Evolutionary conservation across 2,888 invertebrate genomes (phyloP), one percentile per base, ranked within the genome.

Genomic region (Agonopterix heracliana): DNA sequence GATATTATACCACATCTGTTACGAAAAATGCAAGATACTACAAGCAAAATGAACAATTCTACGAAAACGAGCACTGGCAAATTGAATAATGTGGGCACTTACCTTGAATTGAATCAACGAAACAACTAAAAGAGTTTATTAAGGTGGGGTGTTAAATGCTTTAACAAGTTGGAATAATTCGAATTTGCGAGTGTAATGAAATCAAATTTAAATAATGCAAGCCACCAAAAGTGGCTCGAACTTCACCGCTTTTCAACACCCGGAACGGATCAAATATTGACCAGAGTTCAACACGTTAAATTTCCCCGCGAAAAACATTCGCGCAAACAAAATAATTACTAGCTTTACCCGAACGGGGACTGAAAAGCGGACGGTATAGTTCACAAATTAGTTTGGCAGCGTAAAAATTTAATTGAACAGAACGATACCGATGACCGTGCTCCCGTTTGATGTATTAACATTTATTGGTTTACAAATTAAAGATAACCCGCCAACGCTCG

Each of bases 391-490:
- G 79, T 83, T 78, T 78, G 81, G 74, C 78, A 70, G 63, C 62
- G 63, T 58, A 64, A 74, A 77, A 86, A 81, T 81, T 81, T 78
- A 81, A 85, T 83, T 80, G 78, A 71, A 80, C 71, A 64, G 61
- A 62, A 66, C 66, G 60, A 64, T 66, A 46, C 60, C 64, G 61
- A 62, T 65, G 61, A 66, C 56, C 61, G 56, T 66, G 67, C 14
- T 64, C 63, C 64, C 75, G 70, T 56, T 70, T 86, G 86, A 86
- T 81, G 80, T 83, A 85, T 86, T 83, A 82, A 85, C 82, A 85
- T 85, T 86, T 85, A 86, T 88, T 86, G 85, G 78, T 81, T 85
- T 77, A 80, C 84, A 82, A 82, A 85, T 85, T 86, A 81, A 86
- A 89, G 81, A 81, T 82, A 76, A 75, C 77, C 64, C 69, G 65